A percentile compares a stretch with the other conserved stretches of the same genome.
These are phyloP conservation scores for Melanocharis versteri DNA, from an alignment of 2,113 vertebrate species.

Conservation along the genomic window DNA sequence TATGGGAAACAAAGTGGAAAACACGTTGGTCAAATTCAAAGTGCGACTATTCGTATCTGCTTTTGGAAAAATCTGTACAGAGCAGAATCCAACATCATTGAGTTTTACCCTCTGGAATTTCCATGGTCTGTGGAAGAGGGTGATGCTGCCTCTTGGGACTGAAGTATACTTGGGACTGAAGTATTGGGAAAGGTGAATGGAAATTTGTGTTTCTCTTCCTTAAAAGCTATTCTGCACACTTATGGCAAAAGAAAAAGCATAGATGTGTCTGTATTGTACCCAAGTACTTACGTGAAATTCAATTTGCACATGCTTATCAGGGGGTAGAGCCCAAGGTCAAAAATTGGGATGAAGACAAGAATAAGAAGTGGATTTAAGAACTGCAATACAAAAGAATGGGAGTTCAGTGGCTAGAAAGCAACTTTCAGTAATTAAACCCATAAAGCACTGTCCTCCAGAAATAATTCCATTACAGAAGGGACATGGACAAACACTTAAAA, in stretches of 20 bases:
- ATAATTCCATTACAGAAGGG: conserved; percentile 48
- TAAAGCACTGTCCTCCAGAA: conserved; percentile 50
- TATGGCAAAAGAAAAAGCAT: not conserved
- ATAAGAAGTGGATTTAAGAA: conserved; percentile 94
- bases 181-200: not conserved
- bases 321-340: conserved; percentile 91
- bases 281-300: conserved; percentile 87
- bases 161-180: not conserved
- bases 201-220: not conserved
- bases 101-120: not conserved
- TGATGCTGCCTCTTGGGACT: not conserved
- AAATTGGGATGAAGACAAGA: conserved; percentile 90
- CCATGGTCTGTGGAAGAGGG: not conserved
- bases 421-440: conserved; percentile 49
- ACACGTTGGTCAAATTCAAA: not conserved
- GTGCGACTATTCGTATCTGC: not conserved
- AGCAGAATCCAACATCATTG: not conserved
- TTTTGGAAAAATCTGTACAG: not conserved
- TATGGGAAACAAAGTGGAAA: not conserved
- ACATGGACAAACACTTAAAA: conserved; percentile 29
- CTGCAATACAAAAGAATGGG: conserved; percentile 75
- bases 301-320: conserved; percentile 84
- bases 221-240: not conserved
- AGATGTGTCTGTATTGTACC: not conserved
- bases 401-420: conserved; percentile 46